A percentile compares a stretch with the other conserved stretches of the same genome.
Evolutionary conservation across 2,797 vertebrate species (phyloP).

Genomic region (Taenioides sp.): DNA sequence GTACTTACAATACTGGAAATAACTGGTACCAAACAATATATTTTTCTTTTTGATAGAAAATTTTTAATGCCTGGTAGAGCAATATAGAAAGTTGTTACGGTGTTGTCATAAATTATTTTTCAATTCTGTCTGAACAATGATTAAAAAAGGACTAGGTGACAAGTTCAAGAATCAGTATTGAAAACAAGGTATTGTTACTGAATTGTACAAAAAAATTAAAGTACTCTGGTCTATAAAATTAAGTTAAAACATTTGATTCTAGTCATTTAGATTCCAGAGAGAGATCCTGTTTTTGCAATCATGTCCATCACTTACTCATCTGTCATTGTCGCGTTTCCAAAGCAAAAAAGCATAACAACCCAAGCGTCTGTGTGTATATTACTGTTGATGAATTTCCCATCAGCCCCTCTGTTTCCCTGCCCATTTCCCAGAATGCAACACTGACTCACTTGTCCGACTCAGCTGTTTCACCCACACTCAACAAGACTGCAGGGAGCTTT

Average conservation of each 20-base stretch:
- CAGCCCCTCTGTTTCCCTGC: slow-evolving; percentile 52
- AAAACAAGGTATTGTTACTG: too few species aligned
- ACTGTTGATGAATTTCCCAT: slow-evolving; percentile 63
- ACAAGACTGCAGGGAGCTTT: neutral
- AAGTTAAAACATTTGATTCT: neutral
- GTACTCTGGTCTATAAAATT: too few species aligned
- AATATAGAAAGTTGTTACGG: too few species aligned
- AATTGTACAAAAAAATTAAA: too few species aligned
- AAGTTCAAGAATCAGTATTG: too few species aligned
- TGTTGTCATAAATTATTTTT: too few species aligned
- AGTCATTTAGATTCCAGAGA: neutral
- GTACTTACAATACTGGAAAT: too few species aligned
- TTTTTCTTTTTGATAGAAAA: too few species aligned
- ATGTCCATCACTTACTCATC: slow-evolving; percentile 29
- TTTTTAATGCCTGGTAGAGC: too few species aligned
- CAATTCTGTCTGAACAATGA: too few species aligned
- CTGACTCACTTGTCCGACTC: slow-evolving; percentile 58
- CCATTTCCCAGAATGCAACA: slow-evolving; percentile 64
- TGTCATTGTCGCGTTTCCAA: slow-evolving; percentile 45
- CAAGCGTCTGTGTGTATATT: slow-evolving; percentile 24
- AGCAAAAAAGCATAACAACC: slow-evolving; percentile 56
- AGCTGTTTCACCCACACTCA: slow-evolving; percentile 44
- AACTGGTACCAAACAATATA: too few species aligned
- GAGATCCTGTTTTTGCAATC: slow-evolving; percentile 4
- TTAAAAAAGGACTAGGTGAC: too few species aligned